These are phyloP conservation scores for Beris chalybata DNA, from an alignment of 2,888 invertebrate genomes.

Conservation along the genomic window DNA sequence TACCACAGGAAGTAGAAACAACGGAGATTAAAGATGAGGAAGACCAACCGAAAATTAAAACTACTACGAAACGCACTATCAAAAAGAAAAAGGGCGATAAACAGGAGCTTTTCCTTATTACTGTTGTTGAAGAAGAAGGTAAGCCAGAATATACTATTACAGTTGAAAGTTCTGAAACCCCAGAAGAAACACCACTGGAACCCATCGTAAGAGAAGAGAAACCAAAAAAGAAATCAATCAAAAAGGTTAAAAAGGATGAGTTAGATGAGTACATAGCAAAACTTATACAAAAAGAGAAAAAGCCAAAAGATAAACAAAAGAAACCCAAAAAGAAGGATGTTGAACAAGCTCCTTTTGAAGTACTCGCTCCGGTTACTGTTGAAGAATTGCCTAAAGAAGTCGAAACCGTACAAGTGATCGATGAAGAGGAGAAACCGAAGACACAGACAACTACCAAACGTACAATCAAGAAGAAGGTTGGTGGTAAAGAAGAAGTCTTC, in stretches of 20 bases:
- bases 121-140: conserved; percentile 35
- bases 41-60: conserved; percentile 49
- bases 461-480: conserved; percentile 51
- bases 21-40: conserved; percentile 51
- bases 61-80: conserved; percentile 50
- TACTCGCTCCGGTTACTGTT: conserved; percentile 46
- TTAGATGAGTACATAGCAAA: conserved; percentile 54
- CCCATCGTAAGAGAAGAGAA: conserved; percentile 42
- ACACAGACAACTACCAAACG: conserved; percentile 49
- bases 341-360: background rate
- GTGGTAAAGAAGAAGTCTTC: conserved; percentile 54
- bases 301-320: conserved; percentile 48
- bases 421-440: conserved; percentile 43
- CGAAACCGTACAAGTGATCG: conserved; percentile 48
- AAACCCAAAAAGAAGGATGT: conserved; percentile 45
- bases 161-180: conserved; percentile 31
- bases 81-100: conserved; percentile 56
- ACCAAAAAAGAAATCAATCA: conserved; percentile 45
- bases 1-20: conserved; percentile 52
- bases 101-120: conserved; percentile 52
- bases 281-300: conserved; percentile 50
- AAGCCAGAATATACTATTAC: conserved; percentile 38
- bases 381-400: conserved; percentile 45
- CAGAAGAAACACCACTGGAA: conserved; percentile 34
- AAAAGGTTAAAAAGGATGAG: conserved; percentile 50